Evolutionary conservation across 2,113 vertebrate species (phyloP).

Genomic region (Nipponia nippon): DNA sequence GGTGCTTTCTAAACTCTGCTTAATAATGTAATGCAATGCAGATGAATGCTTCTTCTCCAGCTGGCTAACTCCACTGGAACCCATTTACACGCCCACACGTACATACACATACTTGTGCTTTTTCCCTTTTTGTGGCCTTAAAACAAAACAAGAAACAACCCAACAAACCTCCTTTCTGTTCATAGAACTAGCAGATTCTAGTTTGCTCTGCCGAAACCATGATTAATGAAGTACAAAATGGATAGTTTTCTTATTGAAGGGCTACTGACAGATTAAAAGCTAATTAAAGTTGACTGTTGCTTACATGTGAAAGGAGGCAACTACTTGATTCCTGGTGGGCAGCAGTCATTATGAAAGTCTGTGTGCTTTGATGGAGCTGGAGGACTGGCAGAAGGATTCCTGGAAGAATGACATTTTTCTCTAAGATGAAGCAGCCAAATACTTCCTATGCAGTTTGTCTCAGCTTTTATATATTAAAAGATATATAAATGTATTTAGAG

Average conservation of each 20-base stretch:
- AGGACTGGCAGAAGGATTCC: not conserved
- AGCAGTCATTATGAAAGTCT: conserved; percentile 22
- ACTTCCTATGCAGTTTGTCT: not conserved
- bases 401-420: conserved; percentile 32
- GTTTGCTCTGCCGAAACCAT: conserved; percentile 23
- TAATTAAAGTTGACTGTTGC: not conserved
- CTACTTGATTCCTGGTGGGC: conserved; percentile 47
- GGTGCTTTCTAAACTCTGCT: not conserved
- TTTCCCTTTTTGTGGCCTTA: not conserved
- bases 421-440: not conserved
- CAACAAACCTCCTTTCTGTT: not conserved
- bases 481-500: conserved; percentile 29
- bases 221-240: conserved; percentile 48
- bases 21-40: not conserved
- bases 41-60: conserved; percentile 25
- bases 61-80: not conserved
- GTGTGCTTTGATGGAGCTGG: not conserved
- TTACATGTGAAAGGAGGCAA: conserved; percentile 28
- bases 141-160: not conserved
- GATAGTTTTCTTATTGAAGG: conserved; percentile 50
- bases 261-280: conserved; percentile 12
- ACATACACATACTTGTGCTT: not conserved
- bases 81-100: conserved; percentile 18
- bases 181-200: conserved; percentile 7
- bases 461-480: conserved; percentile 29